These are phyloP conservation scores for Melangyna quadrimaculata DNA, from an alignment of 2,888 invertebrate species.

Conservation along the genomic window DNA sequence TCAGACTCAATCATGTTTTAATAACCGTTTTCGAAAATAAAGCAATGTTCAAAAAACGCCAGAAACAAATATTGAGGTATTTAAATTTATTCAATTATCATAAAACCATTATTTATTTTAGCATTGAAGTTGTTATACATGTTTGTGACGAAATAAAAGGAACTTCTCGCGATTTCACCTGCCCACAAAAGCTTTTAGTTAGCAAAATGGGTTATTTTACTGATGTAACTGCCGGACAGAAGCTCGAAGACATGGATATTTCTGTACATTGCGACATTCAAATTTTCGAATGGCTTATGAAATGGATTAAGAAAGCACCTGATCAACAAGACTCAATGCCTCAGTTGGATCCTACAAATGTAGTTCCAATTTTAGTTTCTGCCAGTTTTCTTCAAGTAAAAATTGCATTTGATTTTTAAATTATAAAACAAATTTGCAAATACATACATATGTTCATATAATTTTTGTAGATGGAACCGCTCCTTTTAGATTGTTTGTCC, in stretches of 20 bases:
- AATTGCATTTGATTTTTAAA: not conserved
- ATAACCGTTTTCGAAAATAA: too few species aligned
- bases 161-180: slow-evolving; percentile 92
- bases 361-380: slow-evolving; percentile 95
- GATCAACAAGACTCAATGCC: slow-evolving; percentile 81
- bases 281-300: slow-evolving; percentile 98
- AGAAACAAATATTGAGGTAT: too few species aligned
- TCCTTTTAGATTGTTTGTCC: slow-evolving; percentile 91
- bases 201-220: slow-evolving; percentile 98
- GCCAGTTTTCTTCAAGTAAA: slow-evolving; percentile 92
- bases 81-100: not conserved
- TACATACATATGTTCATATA: not conserved
- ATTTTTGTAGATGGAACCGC: slow-evolving; percentile 90
- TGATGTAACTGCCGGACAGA: slow-evolving; percentile 91
- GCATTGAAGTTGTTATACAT: slow-evolving; percentile 94
- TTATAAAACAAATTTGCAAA: not conserved
- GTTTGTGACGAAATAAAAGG: slow-evolving; percentile 97
- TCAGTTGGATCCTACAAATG: slow-evolving; percentile 89
- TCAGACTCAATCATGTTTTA: too few species aligned
- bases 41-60: too few species aligned
- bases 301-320: slow-evolving; percentile 93
- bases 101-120: slow-evolving; percentile 76
- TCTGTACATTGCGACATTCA: slow-evolving; percentile 98
- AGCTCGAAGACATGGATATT: slow-evolving; percentile 95
- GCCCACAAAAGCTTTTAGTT: slow-evolving; percentile 91